Base-by-base conservation (phyloP, 2,888 invertebrate genomes). In the Matsumyia berberina region DNA sequence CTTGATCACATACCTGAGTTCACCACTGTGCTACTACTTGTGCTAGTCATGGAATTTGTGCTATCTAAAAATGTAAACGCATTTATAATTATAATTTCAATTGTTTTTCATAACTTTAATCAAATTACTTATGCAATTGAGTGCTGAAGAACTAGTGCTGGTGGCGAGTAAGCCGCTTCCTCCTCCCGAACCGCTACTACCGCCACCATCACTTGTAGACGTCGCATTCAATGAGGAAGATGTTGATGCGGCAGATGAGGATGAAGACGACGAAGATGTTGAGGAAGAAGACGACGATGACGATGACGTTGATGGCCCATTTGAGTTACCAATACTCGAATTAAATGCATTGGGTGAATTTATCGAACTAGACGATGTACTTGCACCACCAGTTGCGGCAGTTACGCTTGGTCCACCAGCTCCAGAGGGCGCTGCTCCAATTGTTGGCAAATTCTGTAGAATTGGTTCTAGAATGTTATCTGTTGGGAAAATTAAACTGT, bases 401-500 rank as follows among this genome's bases (percentile, higher is more conserved):
- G 76, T 86, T 87, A 60, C 62, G 67, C 86, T 88, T 17, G 88
- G 85, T 58, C 88, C 88, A 69, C 87, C 86, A 72, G 86, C 87
- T 58, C 87, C 87, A 35, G 88, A 86, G 35, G 89, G 89, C n/a
- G 88, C 89, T 88, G 87, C 88, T 92, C 90, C 93, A 91, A 89
- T 92, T 77, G 89, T 89, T 91, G 89, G 93, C 90, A 93, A 93
- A 90, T 94, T 94, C 85, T 94, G 96, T 92, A 95, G 95, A 91
- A 94, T 95, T 88, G 96, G 95, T 90, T 96, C 97, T 94, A 91
- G 89, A 46, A 91, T 89, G 86, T 91, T 91, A 86, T 89, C 89
- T 88, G 73, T 62, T 42, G 17, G 11, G 11, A 5, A 46, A 19
- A 19, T 2, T 5, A 19, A 46, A 1, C 6, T 3, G 24, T 24